Percentiles rank a stretch among this genome's conserved stretches.
Evolutionary conservation across 2,888 invertebrate genomes (phyloP).

Genomic region (Cremastinae sp.): DNA sequence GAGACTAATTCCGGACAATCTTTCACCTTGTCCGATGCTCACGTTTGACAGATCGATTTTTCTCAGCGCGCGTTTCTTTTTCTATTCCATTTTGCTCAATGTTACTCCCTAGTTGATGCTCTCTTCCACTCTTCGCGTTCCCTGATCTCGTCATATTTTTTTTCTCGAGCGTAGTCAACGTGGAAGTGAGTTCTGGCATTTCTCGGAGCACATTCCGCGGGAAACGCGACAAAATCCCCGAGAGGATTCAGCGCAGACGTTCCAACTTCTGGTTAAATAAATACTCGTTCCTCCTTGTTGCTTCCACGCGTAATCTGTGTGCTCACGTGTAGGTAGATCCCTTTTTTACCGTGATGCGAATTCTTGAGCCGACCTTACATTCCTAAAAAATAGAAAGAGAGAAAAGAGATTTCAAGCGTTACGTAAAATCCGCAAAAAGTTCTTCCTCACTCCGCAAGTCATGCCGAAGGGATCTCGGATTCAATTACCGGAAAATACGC

Average conservation of each 20-base stretch:
- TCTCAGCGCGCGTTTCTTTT: slow-evolving; percentile 7
- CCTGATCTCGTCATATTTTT: slow-evolving; percentile 7
- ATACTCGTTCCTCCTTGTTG: slow-evolving; percentile 44
- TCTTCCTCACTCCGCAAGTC: too few species aligned
- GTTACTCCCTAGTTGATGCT: slow-evolving; percentile 14
- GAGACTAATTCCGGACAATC: too few species aligned
- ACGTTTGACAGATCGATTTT: slow-evolving; percentile 3
- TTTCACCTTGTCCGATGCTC: too few species aligned
- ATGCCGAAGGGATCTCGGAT: too few species aligned
- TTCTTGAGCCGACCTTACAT: slow-evolving; percentile 21
- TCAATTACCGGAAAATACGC: too few species aligned
- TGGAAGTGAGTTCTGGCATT: background rate
- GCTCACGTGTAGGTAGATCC: slow-evolving; percentile 1
- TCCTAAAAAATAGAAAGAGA: background rate
- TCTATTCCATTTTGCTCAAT: background rate
- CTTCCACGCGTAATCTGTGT: slow-evolving; percentile 1
- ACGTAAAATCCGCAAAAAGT: too few species aligned
- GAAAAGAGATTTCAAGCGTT: too few species aligned
- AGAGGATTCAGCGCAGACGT: slow-evolving; percentile 36
- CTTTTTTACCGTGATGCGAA: slow-evolving; percentile 2
- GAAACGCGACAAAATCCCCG: slow-evolving; percentile 28
- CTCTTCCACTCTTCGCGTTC: slow-evolving; percentile 1
- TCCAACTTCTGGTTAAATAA: slow-evolving; percentile 47
- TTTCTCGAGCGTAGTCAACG: background rate
- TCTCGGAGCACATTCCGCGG: background rate